Evolutionary conservation across 2,797 vertebrate species (phyloP).

Genomic region (Pangasius sanitwongsei): DNA sequence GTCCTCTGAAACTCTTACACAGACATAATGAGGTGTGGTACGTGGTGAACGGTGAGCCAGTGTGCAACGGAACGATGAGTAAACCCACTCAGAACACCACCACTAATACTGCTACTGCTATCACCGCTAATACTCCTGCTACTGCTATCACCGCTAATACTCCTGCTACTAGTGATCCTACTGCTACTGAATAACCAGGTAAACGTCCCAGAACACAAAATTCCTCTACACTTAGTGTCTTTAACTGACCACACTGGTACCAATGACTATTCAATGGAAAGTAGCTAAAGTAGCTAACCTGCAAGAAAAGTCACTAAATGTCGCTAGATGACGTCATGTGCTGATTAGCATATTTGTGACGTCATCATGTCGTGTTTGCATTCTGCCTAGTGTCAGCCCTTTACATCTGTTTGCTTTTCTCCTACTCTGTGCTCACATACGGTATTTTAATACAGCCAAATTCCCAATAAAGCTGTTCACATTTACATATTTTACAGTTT

Average conservation of each 20-base stretch:
- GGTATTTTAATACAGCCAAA: too few relatives aligned
- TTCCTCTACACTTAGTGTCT: neutral
- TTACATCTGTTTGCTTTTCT: too few relatives aligned
- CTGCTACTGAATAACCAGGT: slow-evolving; percentile 19
- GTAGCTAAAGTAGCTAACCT: too few relatives aligned
- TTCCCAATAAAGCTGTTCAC: too few relatives aligned
- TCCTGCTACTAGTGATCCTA: neutral
- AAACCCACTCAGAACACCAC: slow-evolving; percentile 51
- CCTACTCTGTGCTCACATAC: too few relatives aligned
- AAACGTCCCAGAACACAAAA: neutral
- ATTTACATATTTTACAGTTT: too few relatives aligned
- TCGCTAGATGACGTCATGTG: too few relatives aligned
- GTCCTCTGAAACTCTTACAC: slow-evolving; percentile 77
- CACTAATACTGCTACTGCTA: slow-evolving; percentile 9
- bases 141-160: neutral
- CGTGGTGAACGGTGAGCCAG: slow-evolving; percentile 66
- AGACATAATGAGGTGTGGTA: slow-evolving; percentile 84
- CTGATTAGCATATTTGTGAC: too few relatives aligned
- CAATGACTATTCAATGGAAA: too few relatives aligned
- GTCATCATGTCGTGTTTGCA: too few relatives aligned
- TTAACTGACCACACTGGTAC: neutral
- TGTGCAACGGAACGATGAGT: slow-evolving; percentile 68
- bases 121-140: neutral
- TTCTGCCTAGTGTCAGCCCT: too few relatives aligned
- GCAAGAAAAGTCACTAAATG: too few relatives aligned